phyloP scores from a whole-genome alignment of 1,140 invertebrate species.

The Amphibalanus amphitrite region DNA sequence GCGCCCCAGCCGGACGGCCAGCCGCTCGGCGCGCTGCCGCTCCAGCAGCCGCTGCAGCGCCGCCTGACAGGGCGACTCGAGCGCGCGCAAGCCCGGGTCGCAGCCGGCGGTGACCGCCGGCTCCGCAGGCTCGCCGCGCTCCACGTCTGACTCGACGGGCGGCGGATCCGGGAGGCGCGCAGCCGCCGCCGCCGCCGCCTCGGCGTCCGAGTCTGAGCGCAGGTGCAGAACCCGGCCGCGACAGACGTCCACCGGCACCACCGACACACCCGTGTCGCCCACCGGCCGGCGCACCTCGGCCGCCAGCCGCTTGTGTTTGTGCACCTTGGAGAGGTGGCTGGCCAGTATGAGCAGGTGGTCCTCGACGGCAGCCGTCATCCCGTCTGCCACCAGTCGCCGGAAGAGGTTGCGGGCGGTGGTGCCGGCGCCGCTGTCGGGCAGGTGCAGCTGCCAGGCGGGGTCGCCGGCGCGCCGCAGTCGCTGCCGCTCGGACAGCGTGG shows the following conservation, averaged over 20 bases:
- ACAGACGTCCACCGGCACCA: not conserved
- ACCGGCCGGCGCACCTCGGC: not conserved
- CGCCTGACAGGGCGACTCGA: constrained; percentile 44
- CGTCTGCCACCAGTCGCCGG: constrained; percentile 57
- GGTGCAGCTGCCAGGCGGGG: constrained; percentile 11
- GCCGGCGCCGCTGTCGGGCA: not conserved
- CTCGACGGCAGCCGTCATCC: constrained; percentile 63
- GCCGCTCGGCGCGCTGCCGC: constrained; percentile 44
- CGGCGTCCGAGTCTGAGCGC: too few relatives aligned
- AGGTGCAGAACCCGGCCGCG: not conserved
- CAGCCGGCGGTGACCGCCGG: not conserved
- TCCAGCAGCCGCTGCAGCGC: constrained; percentile 52
- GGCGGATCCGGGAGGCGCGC: not conserved
- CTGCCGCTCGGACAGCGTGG: constrained; percentile 31
- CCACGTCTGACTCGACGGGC: not conserved
- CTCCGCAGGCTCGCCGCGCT: not conserved
- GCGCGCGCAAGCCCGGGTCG: not conserved
- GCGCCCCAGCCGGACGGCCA: constrained; percentile 24
- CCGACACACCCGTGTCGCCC: not conserved
- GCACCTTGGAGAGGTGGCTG: constrained; percentile 37
- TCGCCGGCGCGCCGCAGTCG: constrained; percentile 15
- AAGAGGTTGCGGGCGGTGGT: constrained; percentile 38
- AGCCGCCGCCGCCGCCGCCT: not conserved
- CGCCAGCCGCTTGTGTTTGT: not conserved
- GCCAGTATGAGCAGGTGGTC: constrained; percentile 63